Base-by-base conservation (phyloP, 2,888 invertebrate genomes). In the Cinara cedri region DNA sequence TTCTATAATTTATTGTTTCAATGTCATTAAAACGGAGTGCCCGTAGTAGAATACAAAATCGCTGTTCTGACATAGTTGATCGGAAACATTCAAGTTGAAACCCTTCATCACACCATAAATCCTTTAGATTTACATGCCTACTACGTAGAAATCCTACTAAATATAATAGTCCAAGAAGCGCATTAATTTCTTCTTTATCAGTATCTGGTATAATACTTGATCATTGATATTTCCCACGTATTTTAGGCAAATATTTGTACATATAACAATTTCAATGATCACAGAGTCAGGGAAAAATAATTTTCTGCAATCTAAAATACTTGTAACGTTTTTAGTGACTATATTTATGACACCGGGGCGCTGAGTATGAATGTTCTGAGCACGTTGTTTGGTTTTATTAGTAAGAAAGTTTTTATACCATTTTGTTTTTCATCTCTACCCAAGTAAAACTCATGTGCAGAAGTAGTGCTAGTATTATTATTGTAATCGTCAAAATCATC, bases 101-200 rank as follows among this genome's bases (percentile, higher is more conserved):
- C 4, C 68, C 68, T 0, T 68, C 26, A 68, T 68, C n/a, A 26
- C 51, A 68, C 68, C 51, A 68, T 68, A 68, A 51, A 68, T 51
- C 68, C 1, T n/a, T 51, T 51, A 68, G 51, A 68, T 51, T 49
- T 68, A 68, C n/a, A 68, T 51, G 49, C 16, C 10, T 49, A 68
- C 65, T 46, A 13, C 51, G 68, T 66, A 66, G 16, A 16, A 24
- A 66, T 24, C 66, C 66, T 24, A 49, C 66, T 1, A 66, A 24
- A 24, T 66, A 49, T 49, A 66, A 9, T 4, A 66, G 66, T 24
- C 66, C 66, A 16, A 66, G 9, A 49, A 49, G 49, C 16, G 26
- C 49, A 6, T 66, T 49, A 16, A 66, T 21, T 66, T 66, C 66
- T 21, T 66, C 66, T 66, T 49, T 49, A 24, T 66, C 24, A 16